Conservation (phyloP, 1,140 invertebrate genomes). For the Drosophila murphyi region DNA sequence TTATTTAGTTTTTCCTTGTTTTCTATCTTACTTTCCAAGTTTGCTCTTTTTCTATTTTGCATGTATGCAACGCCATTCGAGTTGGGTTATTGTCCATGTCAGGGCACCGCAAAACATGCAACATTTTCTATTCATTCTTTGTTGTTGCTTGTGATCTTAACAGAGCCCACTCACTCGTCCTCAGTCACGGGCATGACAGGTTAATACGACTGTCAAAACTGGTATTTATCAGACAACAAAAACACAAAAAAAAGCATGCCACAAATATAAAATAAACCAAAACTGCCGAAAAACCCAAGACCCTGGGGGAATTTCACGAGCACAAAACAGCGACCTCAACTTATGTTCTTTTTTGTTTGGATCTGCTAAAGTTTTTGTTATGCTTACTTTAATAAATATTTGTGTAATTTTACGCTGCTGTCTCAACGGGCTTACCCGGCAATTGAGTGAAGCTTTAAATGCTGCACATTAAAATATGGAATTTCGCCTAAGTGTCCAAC, state of each 20-base stretch:
- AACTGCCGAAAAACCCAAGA: slow-evolving; percentile 18
- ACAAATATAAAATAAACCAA: slow-evolving; percentile 28
- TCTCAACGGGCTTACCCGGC: slow-evolving; percentile 24
- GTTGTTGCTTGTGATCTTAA: slow-evolving; percentile 42
- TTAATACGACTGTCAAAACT: slow-evolving; percentile 67
- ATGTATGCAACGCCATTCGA: slow-evolving; percentile 24
- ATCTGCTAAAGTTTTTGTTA: slow-evolving; percentile 10
- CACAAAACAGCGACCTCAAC: background rate
- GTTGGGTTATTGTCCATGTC: slow-evolving; percentile 37
- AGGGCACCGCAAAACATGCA: slow-evolving; percentile 51
- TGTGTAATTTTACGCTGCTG: slow-evolving; percentile 26
- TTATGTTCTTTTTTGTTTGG: background rate
- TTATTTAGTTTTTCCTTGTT: slow-evolving; percentile 6
- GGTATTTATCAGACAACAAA: slow-evolving; percentile 58
- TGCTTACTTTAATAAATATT: slow-evolving; percentile 24
- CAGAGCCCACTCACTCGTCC: slow-evolving; percentile 27
- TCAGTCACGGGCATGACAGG: slow-evolving; percentile 53
- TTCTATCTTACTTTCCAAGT: background rate
- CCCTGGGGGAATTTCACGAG: slow-evolving; percentile 4
- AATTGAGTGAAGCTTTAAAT: slow-evolving; percentile 14
- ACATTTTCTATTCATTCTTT: slow-evolving; percentile 30
- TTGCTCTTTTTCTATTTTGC: slow-evolving; percentile 17
- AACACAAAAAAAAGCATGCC: slow-evolving; percentile 1
- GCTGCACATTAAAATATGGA: too few species aligned
- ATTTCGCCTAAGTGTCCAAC: too few species aligned